These are phyloP conservation scores for Timandra comae DNA, from an alignment of 2,888 invertebrate genomes.

Conservation along the genomic window DNA sequence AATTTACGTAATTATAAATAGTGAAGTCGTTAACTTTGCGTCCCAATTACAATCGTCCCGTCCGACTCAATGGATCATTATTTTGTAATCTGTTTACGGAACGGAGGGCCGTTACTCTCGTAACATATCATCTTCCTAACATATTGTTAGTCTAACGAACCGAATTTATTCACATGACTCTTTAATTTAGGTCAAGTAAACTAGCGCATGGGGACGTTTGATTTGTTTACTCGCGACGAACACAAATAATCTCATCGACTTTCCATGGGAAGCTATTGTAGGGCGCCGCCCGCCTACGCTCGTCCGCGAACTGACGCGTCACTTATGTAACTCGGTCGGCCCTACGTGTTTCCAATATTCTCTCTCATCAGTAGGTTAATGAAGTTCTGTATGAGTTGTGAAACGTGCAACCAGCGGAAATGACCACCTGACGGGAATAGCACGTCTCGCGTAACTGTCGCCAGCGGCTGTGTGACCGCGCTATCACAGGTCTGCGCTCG, in stretches of 20 bases:
- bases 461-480: constrained; percentile 66
- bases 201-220: constrained; percentile 14
- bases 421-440: constrained; percentile 76
- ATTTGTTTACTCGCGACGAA: constrained; percentile 29
- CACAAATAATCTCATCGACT: constrained; percentile 23
- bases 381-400: constrained; percentile 62
- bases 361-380: constrained; percentile 55
- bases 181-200: constrained; percentile 8
- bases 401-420: constrained; percentile 60
- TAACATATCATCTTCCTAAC: constrained; percentile 4
- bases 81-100: constrained; percentile 19
- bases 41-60: constrained; percentile 24
- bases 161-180: constrained; percentile 3
- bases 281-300: constrained; percentile 56
- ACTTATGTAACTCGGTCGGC: constrained; percentile 42
- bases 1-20: constrained; percentile 28
- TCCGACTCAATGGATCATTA: constrained; percentile 28
- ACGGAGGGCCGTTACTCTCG: background rate
- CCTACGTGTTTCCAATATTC: constrained; percentile 32
- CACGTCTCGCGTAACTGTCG: constrained; percentile 62
- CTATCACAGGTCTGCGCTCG: constrained; percentile 66
- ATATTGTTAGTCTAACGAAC: constrained; percentile 5
- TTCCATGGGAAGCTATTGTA: constrained; percentile 26
- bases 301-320: constrained; percentile 24
- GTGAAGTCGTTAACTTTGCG: constrained; percentile 25